Percentiles rank a stretch among this genome's conserved stretches.
Evolutionary conservation across 2,888 invertebrate genomes (phyloP).

Genomic region (Cordilura impudica): DNA sequence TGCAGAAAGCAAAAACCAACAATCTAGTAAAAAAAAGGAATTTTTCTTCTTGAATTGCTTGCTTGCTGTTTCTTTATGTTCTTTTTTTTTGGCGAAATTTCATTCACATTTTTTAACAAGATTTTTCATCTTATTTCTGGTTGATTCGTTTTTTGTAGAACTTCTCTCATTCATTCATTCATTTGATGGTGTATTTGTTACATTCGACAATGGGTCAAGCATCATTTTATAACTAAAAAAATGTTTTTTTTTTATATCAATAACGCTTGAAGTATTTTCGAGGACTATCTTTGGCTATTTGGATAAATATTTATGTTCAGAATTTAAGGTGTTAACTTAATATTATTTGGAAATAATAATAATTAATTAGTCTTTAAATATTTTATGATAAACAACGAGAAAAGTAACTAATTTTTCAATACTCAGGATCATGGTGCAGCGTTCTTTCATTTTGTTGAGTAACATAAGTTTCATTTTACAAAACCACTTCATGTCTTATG

Average conservation of each 20-base stretch:
- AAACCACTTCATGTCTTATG: conserved; percentile 51
- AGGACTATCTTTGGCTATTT: conserved; percentile 2
- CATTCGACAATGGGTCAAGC: not conserved
- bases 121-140: conserved; percentile 40
- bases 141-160: conserved; percentile 33
- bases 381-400: no score
- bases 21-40: conserved; percentile 24
- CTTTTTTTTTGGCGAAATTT: conserved; percentile 26
- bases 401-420: no score
- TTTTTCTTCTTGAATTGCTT: conserved; percentile 42
- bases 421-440: no score
- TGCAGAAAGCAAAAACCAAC: no score
- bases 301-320: no score
- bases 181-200: not conserved
- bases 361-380: no score
- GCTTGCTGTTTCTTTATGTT: conserved; percentile 3
- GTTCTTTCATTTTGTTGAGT: not conserved
- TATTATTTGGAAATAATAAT: no score
- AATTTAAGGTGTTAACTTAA: no score
- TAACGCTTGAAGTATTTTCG: not conserved
- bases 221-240: not conserved
- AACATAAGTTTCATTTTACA: conserved; percentile 42
- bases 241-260: not conserved
- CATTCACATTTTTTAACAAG: conserved; percentile 42
- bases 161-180: not conserved